Evolutionary conservation across 2,797 vertebrate genomes (phyloP), one percentile per base, ranked within the genome.

Genomic region (Pterois miles): DNA sequence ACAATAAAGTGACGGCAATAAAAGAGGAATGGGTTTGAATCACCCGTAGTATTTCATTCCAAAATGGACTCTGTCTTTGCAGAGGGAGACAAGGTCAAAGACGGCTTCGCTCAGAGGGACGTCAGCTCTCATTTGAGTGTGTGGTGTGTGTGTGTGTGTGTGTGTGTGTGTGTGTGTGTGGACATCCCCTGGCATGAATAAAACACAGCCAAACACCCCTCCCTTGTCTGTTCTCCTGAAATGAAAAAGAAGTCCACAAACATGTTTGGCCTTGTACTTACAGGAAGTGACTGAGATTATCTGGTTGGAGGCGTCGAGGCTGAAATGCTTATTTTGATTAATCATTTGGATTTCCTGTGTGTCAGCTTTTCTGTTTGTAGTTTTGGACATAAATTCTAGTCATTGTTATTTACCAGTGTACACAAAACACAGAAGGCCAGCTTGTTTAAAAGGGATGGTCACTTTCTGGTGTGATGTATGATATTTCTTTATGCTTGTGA

Each of bases 81-180:
- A 3, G n/a, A 75, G 38, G n/a, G 40, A 65, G 54, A 81, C 78
- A 77, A 81, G 77, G 84, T 81, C 72, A 79, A 27, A 76, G 63
- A 66, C 36, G 53, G 10, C 62, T 60, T 29, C 76, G 31, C 80
- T 63, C 54, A 62, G 59, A 67, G 66, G 5, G 69, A 80, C 5
- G 68, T 84, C 85, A 83, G 78, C 33, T 82, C 50, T 64, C 60
- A 80, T 84, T 75, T 84, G 52, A 29, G 81, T 36, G 12, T 46
- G 48, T 62, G 48, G 52, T 64, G 68, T 11, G 36, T 36, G 78
- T 58, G 74, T 69, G 69, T 73, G 54, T 77, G 69, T 50, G 78
- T 74, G 67, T 57, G 53, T 65, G 60, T 20, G 74, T 57, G 36
- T 52, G 57, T 65, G 60, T 62, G 23, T 59, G 36, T 48, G 46